Conservation (phyloP, 2,888 invertebrate genomes). For the Phengaris arion region DNA sequence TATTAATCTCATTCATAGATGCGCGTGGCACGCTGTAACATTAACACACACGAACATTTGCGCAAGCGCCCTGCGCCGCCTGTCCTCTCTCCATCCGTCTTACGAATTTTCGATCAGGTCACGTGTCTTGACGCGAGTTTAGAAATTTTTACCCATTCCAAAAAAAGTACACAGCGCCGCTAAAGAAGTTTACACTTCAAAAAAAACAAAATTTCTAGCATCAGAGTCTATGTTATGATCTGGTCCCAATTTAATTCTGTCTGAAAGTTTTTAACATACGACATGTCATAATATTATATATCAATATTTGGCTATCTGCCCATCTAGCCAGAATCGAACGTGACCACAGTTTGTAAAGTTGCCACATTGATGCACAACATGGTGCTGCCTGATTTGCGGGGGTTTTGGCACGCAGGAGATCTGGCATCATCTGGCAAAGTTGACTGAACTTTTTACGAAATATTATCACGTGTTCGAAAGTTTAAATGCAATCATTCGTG, state of each 20-base stretch:
- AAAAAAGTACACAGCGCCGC: too few species aligned
- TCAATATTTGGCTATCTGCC: constrained; percentile 41
- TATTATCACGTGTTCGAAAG: constrained; percentile 21
- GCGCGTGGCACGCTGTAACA: too few species aligned
- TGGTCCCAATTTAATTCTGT: constrained; percentile 17
- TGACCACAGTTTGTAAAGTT: constrained; percentile 37
- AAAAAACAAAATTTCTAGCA: too few species aligned
- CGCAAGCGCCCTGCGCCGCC: too few species aligned
- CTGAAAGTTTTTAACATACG: constrained; percentile 32
- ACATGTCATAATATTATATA: constrained; percentile 32
- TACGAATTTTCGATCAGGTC: too few species aligned
- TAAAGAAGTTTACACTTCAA: too few species aligned
- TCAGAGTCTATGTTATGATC: background rate
- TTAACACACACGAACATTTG: too few species aligned
- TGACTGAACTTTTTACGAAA: constrained; percentile 26
- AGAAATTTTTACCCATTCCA: too few species aligned
- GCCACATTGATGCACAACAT: constrained; percentile 37
- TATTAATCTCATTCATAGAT: too few species aligned
- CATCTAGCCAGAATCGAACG: constrained; percentile 34
- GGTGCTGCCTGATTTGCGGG: constrained; percentile 32
- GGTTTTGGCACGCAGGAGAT: constrained; percentile 29
- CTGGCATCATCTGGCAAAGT: constrained; percentile 26
- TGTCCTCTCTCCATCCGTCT: too few species aligned
- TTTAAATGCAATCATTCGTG: constrained; percentile 14
- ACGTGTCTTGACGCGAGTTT: too few species aligned